Conservation (phyloP, 2,797 vertebrate genomes). For the Pelobates cultripes region DNA sequence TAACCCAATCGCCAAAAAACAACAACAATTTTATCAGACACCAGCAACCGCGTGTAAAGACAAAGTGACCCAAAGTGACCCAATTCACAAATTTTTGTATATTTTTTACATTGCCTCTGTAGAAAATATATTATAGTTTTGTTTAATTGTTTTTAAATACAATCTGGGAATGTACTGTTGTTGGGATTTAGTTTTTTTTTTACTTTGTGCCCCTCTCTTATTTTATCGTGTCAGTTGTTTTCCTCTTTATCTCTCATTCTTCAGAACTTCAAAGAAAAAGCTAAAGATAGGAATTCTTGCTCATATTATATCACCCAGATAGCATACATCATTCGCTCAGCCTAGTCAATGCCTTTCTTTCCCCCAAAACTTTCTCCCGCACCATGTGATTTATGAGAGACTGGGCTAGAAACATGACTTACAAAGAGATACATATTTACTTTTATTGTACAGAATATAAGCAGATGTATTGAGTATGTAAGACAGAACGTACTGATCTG, state of each 20-base stretch:
- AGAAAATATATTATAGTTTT: too few relatives aligned
- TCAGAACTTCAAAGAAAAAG: conserved; percentile 45
- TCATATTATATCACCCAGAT: conserved; percentile 32
- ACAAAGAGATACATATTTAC: conserved; percentile 21
- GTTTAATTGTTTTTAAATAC: not conserved
- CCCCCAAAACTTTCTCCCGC: conserved; percentile 14
- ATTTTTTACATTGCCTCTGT: too few relatives aligned
- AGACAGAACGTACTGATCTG: conserved; percentile 1
- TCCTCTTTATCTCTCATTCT: conserved; percentile 40
- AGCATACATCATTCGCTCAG: conserved; percentile 25
- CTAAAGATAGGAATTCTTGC: not conserved
- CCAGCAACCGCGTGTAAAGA: too few relatives aligned
- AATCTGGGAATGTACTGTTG: conserved; percentile 31
- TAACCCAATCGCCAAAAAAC: too few relatives aligned
- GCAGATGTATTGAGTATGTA: not conserved
- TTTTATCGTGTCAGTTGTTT: conserved; percentile 28
- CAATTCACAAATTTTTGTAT: too few relatives aligned
- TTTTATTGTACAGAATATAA: conserved; percentile 14
- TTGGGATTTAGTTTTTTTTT: too few relatives aligned
- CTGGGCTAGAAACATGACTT: conserved; percentile 6
- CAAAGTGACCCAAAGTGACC: too few relatives aligned
- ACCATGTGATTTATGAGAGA: conserved; percentile 19
- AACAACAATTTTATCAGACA: too few relatives aligned
- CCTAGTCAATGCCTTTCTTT: conserved; percentile 5
- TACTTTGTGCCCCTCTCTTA: conserved; percentile 1